A percentile compares a stretch with the other conserved stretches of the same genome.
These are phyloP conservation scores for Oreohelix idahoensis DNA, from an alignment of 1,140 invertebrate genomes.

Conservation along the genomic window DNA sequence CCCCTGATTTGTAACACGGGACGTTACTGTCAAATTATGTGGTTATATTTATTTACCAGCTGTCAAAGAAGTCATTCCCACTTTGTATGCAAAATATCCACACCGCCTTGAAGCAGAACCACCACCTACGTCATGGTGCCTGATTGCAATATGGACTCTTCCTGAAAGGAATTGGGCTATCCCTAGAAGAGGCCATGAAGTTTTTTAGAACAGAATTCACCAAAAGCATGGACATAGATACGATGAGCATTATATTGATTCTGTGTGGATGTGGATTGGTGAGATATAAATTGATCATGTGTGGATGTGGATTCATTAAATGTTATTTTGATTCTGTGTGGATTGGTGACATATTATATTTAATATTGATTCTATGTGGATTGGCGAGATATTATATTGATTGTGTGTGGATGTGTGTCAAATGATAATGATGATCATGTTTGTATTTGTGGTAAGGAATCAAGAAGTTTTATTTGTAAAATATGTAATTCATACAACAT, in stretches of 20 bases:
- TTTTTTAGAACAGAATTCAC: slow-evolving; percentile 95
- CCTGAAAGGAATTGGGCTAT: slow-evolving; percentile 92
- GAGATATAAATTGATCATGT: no score
- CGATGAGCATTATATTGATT: slow-evolving; percentile 75
- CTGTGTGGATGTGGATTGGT: no score
- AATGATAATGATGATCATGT: no score
- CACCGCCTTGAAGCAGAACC: slow-evolving; percentile 82
- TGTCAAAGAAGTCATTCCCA: slow-evolving; percentile 90
- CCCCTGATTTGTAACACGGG: neutral
- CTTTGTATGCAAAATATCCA: slow-evolving; percentile 94
- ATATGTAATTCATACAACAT: no score
- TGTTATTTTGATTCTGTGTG: no score
- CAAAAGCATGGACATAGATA: slow-evolving; percentile 87
- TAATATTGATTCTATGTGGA: no score
- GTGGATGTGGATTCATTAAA: no score
- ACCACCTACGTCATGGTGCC: slow-evolving; percentile 92
- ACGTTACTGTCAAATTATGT: neutral
- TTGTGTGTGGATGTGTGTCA: no score
- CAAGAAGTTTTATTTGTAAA: no score
- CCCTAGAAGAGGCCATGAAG: slow-evolving; percentile 84
- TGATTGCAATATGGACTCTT: slow-evolving; percentile 96
- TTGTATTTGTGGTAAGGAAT: no score
- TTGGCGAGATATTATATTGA: no score
- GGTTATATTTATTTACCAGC: slow-evolving; percentile 66
- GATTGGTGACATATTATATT: no score